Base-by-base conservation (phyloP, 92 coral and sea anemone species). In the Epizoanthus rinbou region DNA sequence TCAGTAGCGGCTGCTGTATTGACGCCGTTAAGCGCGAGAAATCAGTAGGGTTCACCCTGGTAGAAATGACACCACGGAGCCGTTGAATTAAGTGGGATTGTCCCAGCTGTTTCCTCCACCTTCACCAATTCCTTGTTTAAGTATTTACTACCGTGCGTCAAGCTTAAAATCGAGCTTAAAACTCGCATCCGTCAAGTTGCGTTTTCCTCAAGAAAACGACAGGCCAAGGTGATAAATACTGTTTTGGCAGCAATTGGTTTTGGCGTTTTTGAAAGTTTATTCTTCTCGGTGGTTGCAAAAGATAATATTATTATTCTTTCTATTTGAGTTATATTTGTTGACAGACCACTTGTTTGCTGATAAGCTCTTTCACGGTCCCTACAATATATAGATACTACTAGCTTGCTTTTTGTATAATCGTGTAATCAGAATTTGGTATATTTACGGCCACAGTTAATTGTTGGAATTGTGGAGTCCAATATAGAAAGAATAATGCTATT, bases 61-160 rank as follows among this genome's bases (percentile, higher is more conserved):
- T 62, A 57, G 72, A 62, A 78, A 53, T 64, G 18, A 74, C 80
- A 74, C 64, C 15, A 5, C 33, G 16, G n/a, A n/a, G n/a, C 31
- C 28, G 69, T 5, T n/a, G 19, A 57, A 75, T 57, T 57, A 75
- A 75, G 31, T 69, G 68, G 69, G 72, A 78, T 78, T 78, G 62
- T 8, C 15, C 8, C 57, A 19, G 35, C 70, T 53, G 22, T 78
- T 78, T 13, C 19, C 57, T 59, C 35, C 58, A 15, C 16, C 47
- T 62, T 62, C 58, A 37, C 3, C 43, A 37, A 62, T 62, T 78
- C 71, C 71, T 57, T 62, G 70, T 62, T 19, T 33, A 11, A 60
- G 70, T 31, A 16, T 18, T 65, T 39, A 65, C 70, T 65, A 2
- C 31, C 2, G 31, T 28, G 70, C n/a, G 25, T 1, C 11, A 17